Evolutionary conservation across 2,797 vertebrate species (phyloP), one percentile per base, ranked within the genome.

Genomic region (Euthynnus affinis): DNA sequence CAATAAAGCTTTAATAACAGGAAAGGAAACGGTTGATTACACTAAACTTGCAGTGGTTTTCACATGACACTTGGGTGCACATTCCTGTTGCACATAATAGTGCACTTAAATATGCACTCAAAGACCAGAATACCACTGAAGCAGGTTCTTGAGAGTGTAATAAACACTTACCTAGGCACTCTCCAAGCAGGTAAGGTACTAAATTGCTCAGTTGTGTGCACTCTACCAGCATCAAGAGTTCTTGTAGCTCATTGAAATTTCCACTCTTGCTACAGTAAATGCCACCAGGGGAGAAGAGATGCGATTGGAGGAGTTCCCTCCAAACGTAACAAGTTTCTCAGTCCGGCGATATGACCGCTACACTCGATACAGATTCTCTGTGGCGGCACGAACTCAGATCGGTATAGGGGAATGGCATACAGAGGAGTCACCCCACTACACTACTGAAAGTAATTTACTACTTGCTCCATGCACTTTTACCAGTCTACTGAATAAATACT

Each of bases 321-420:
- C 97, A 58, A 99, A 99, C 67, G 94, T 96, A 76, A 99, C 98
- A 15, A 96, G 93, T 85, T 99, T 97, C 94, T 96, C 95, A 0
- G 46, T 99, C 81, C 96, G 95, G 9, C 95, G 97, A 80, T 96
- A 90, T 0, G 98, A 99, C 89, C 97, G 98, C 9, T 97, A 98
- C 89, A 99, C 97, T 0, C 96, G 97, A 25, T 99, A 99, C 74
- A 96, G 95, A 76, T 98, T 99, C 88, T 93, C 93, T 4, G 95
- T 99, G 84, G 96, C 96, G 0, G 97, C 98, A 25, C 94, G 91
- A 68, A 99, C 98, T 1, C 94, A 93, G 80, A 88, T 96, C 60
- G 98, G 98, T 57, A 81, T 94, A 0, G 98, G 98, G 55, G 96
- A 97, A 15, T 74, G 93, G 27, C 79, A 96, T 63, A 94, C 94